phyloP scores from a whole-genome alignment of 2,113 vertebrate species.

The Siniperca knerii region DNA sequence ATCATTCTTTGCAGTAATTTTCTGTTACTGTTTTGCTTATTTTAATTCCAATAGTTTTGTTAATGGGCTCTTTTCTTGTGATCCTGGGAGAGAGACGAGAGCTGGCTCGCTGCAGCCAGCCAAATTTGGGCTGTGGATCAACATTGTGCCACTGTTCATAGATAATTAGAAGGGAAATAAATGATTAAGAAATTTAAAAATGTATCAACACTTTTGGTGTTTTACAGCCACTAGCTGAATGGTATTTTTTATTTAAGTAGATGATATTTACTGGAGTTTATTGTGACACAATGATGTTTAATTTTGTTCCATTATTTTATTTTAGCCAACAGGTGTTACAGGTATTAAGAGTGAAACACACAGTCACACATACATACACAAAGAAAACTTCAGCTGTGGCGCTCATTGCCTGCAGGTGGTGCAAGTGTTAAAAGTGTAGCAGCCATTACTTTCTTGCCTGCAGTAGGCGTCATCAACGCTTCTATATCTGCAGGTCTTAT shows the following conservation, averaged over 20 bases:
- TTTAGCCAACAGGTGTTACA: neutral
- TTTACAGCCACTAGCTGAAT: neutral
- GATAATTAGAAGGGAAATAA: neutral
- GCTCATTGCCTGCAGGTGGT: neutral
- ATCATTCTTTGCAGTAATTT: neutral
- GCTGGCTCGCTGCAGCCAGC: neutral
- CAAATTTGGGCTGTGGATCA: neutral
- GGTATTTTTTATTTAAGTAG: neutral
- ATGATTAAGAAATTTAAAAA: neutral
- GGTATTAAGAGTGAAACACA: neutral
- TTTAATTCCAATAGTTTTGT: conserved; percentile 1
- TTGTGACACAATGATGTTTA: neutral
- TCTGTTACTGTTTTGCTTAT: neutral
- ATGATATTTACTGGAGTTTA: neutral
- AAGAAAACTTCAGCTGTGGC: neutral
- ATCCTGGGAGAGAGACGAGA: conserved; percentile 7
- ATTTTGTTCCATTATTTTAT: neutral
- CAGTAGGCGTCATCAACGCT: neutral
- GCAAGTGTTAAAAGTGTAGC: too few relatives aligned
- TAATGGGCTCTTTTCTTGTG: neutral
- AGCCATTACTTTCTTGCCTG: too few relatives aligned
- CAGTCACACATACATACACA: neutral
- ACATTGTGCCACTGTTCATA: neutral
- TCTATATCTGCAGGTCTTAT: neutral
- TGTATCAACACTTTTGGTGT: neutral